phyloP scores from a whole-genome alignment of 2,113 vertebrate genomes.

The Gymnocephalus cernua region DNA sequence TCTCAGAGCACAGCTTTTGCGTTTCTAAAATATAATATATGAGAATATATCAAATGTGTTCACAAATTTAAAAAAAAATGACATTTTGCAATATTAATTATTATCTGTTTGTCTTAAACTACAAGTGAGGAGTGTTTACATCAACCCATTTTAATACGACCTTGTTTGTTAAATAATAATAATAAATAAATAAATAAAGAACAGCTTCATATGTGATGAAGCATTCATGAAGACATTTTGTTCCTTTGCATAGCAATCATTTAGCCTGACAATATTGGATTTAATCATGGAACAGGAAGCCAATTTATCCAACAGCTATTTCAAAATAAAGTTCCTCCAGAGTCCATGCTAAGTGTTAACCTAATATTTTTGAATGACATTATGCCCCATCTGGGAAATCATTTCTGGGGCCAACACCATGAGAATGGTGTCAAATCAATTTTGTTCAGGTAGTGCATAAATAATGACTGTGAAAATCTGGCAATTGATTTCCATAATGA shows the following conservation, averaged over 20 bases:
- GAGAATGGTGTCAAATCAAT: conserved; percentile 65
- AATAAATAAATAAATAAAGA: neutral
- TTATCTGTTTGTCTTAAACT: neutral
- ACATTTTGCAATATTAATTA: too few relatives aligned
- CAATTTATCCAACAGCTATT: conserved; percentile 41
- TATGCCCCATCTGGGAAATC: conserved; percentile 67
- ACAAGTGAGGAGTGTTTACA: neutral
- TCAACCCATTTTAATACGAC: neutral
- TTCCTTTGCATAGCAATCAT: conserved; percentile 25
- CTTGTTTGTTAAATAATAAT: too few relatives aligned
- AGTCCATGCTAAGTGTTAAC: conserved; percentile 51
- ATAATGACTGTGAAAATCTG: conserved; percentile 47
- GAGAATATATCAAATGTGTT: too few relatives aligned
- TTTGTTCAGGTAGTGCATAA: conserved; percentile 43
- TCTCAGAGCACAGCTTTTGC: neutral
- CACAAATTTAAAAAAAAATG: too few relatives aligned
- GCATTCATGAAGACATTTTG: conserved; percentile 13
- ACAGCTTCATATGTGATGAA: neutral
- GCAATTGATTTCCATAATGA: conserved; percentile 38
- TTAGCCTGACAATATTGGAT: conserved; percentile 38
- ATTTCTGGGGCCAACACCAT: conserved; percentile 46
- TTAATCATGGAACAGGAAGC: neutral
- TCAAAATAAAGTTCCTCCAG: conserved; percentile 56
- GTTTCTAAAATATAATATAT: neutral
- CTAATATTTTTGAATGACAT: conserved; percentile 68